phyloP scores from a whole-genome alignment of 1,140 invertebrate species.

The Neodiprion fabricii region DNA sequence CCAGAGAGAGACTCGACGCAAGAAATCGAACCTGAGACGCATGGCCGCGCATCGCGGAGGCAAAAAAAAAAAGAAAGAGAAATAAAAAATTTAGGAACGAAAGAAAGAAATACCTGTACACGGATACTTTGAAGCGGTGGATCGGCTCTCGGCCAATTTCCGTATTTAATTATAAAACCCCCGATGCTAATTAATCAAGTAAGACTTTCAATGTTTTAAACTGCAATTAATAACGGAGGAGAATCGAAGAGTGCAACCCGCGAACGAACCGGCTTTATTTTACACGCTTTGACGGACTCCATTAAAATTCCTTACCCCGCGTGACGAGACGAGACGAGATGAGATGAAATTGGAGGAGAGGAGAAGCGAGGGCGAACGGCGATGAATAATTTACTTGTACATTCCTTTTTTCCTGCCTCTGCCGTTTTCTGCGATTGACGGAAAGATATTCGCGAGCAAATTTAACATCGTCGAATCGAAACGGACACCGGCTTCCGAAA shows the following conservation, averaged over 20 bases:
- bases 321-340: not conserved
- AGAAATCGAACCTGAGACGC: too few relatives aligned
- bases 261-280: not conserved
- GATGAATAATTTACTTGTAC: slow-evolving; percentile 1
- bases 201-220: slow-evolving; percentile 11
- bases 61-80: too few relatives aligned
- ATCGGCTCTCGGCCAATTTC: not conserved
- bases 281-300: slow-evolving; percentile 2
- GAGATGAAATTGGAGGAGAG: not conserved
- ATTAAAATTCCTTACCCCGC: slow-evolving; percentile 12
- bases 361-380: not conserved
- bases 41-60: too few relatives aligned
- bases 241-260: not conserved
- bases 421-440: not conserved
- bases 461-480: slow-evolving; percentile 27
- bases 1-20: too few relatives aligned
- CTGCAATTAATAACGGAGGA: slow-evolving; percentile 17
- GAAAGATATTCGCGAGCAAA: not conserved
- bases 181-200: slow-evolving; percentile 14
- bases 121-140: not conserved
- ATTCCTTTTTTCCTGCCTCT: not conserved
- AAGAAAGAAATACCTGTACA: too few relatives aligned
- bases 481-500: not conserved
- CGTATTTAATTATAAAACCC: slow-evolving; percentile 5
- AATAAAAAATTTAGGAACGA: too few relatives aligned